These are phyloP conservation scores for Dasyornis broadbenti DNA, from an alignment of 2,113 vertebrate genomes.

Conservation along the genomic window DNA sequence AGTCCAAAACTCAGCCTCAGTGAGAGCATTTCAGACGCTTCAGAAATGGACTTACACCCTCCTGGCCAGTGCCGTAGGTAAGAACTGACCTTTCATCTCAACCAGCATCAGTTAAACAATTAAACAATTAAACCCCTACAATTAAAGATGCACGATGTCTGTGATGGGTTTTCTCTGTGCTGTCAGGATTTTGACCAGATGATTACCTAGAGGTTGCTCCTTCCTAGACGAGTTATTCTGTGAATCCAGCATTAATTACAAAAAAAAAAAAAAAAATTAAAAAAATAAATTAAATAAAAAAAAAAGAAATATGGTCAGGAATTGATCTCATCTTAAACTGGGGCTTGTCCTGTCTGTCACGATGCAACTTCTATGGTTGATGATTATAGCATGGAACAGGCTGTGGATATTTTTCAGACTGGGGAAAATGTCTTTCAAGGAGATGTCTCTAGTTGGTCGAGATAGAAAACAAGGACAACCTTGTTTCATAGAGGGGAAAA, in stretches of 20 bases:
- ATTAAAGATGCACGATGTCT: not conserved
- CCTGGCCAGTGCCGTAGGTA: not conserved
- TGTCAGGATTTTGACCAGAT: not conserved
- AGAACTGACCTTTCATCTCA: not conserved
- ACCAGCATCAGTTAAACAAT: not conserved
- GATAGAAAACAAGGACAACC: not conserved
- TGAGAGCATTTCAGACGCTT: not conserved
- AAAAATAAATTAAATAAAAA: not conserved
- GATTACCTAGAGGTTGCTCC: not conserved
- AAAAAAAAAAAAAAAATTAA: not conserved
- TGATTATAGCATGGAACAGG: not conserved
- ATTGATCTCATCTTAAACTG: not conserved
- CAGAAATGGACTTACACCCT: not conserved
- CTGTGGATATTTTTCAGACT: not conserved
- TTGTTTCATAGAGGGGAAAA: not conserved
- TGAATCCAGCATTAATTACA: not conserved
- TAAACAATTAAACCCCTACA: no score
- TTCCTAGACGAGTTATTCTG: not conserved
- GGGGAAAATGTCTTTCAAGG: not conserved
- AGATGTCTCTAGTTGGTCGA: not conserved
- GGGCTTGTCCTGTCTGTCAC: not conserved
- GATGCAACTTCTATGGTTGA: not conserved
- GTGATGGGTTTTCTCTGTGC: accelerated
- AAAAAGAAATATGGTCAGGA: not conserved
- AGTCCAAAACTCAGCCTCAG: not conserved